phyloP scores from a whole-genome alignment of 2,113 vertebrate species.

The Cephalopholis sonnerati region DNA sequence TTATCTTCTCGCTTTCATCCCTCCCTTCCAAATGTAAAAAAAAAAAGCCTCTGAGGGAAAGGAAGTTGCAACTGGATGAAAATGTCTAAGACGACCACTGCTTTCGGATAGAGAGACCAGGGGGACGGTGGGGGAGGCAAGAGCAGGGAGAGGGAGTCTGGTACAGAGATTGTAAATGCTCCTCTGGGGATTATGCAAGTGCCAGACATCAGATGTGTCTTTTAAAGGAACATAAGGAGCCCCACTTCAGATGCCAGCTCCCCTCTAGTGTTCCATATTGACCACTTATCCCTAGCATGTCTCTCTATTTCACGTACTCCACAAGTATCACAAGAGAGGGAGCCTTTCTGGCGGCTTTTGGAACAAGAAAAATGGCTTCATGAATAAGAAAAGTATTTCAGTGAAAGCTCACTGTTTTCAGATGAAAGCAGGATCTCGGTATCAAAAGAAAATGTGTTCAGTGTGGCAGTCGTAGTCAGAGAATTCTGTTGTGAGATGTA shows the following conservation, averaged over 20 bases:
- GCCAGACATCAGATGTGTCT: slow-evolving; percentile 60
- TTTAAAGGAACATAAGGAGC: slow-evolving; percentile 51
- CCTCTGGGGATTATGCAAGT: slow-evolving; percentile 52
- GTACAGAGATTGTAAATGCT: slow-evolving; percentile 38
- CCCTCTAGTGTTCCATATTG: slow-evolving; percentile 52
- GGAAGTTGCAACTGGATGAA: slow-evolving; percentile 44
- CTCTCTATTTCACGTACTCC: slow-evolving; percentile 22
- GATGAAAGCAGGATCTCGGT: slow-evolving; percentile 7
- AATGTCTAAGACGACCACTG: slow-evolving; percentile 10
- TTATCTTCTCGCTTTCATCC: slow-evolving; percentile 57
- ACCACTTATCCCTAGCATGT: slow-evolving; percentile 42
- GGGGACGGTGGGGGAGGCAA: background rate
- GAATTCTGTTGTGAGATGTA: background rate
- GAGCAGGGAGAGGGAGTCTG: slow-evolving; percentile 1
- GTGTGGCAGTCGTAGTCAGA: background rate
- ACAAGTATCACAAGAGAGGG: slow-evolving; percentile 7
- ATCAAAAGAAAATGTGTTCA: slow-evolving; percentile 9
- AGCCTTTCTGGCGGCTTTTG: background rate
- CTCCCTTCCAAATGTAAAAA: slow-evolving; percentile 35
- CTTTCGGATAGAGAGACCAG: slow-evolving; percentile 9
- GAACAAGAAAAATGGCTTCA: background rate
- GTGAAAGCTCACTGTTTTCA: slow-evolving; percentile 2
- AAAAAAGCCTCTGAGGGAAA: slow-evolving; percentile 47
- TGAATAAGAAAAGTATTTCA: slow-evolving; percentile 11
- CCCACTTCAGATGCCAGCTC: slow-evolving; percentile 15